Conservation (phyloP, 1,140 invertebrate genomes). For the Drosophila paulistorum region DNA sequence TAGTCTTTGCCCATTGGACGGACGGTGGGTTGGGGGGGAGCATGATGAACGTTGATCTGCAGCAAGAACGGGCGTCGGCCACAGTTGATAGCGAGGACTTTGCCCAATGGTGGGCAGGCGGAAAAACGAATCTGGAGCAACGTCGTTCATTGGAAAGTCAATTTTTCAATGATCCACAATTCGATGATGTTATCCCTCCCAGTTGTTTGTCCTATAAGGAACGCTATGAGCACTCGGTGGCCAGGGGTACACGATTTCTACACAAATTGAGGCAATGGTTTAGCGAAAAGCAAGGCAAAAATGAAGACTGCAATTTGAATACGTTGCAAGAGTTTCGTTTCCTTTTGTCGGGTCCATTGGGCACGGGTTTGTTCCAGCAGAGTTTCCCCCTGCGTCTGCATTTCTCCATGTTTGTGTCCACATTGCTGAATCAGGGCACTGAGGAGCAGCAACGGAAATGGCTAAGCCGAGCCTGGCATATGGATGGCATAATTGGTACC, state of each 20-base stretch:
- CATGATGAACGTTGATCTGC: slow-evolving; percentile 85
- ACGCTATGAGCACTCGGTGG: slow-evolving; percentile 90
- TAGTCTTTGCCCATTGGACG: neutral
- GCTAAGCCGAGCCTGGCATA: slow-evolving; percentile 91
- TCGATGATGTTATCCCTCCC: slow-evolving; percentile 87
- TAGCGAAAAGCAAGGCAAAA: slow-evolving; percentile 62
- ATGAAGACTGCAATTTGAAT: slow-evolving; percentile 6
- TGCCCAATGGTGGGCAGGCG: slow-evolving; percentile 91
- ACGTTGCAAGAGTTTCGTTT: slow-evolving; percentile 65
- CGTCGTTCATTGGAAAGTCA: slow-evolving; percentile 85
- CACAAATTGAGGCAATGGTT: slow-evolving; percentile 88
- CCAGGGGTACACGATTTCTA: slow-evolving; percentile 89
- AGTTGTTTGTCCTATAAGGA: slow-evolving; percentile 93
- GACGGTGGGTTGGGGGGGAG: neutral
- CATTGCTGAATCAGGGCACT: slow-evolving; percentile 93
- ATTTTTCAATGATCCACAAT: slow-evolving; percentile 88
- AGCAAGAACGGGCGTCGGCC: slow-evolving; percentile 88
- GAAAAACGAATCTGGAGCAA: slow-evolving; percentile 85
- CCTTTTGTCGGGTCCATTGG: slow-evolving; percentile 87
- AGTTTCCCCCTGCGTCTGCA: slow-evolving; percentile 91
- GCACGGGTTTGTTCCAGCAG: slow-evolving; percentile 90
- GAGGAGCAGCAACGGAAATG: slow-evolving; percentile 93
- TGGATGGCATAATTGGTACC: slow-evolving; percentile 92
- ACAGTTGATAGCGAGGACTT: slow-evolving; percentile 89
- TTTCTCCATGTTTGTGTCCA: slow-evolving; percentile 95